Evolutionary conservation across 2,888 invertebrate genomes (phyloP).

Genomic region (Ramazzottius varieornatus): DNA sequence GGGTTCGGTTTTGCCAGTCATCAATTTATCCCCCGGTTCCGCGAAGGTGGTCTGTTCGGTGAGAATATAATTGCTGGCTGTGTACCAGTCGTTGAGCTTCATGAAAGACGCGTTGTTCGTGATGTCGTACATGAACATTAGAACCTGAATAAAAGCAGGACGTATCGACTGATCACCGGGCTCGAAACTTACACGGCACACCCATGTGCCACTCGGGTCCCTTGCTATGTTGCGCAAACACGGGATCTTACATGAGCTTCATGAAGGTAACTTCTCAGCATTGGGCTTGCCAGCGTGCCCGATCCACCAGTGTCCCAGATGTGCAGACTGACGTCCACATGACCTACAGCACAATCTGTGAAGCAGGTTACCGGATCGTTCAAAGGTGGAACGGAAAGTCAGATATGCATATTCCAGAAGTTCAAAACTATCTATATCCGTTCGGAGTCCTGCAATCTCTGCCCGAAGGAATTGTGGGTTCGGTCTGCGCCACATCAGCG

Average conservation of each 20-base stretch:
- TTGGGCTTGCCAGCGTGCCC: neutral
- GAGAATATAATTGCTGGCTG: neutral
- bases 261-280: neutral
- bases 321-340: constrained; percentile 1
- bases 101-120: neutral
- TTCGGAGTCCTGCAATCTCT: no score
- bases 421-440: no score
- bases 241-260: constrained; percentile 3
- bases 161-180: neutral
- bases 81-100: neutral
- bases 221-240: no score
- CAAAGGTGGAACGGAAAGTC: no score
- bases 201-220: no score
- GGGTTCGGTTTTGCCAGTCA: neutral
- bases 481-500: neutral
- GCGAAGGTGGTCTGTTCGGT: neutral
- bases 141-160: neutral
- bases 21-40: no score
- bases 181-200: neutral
- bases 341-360: neutral
- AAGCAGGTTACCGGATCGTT: neutral
- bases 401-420: no score
- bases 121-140: neutral
- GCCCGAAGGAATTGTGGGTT: neutral
- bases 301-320: neutral